Conservation (phyloP, 2,888 invertebrate genomes). For the Orthonevra nobilis region DNA sequence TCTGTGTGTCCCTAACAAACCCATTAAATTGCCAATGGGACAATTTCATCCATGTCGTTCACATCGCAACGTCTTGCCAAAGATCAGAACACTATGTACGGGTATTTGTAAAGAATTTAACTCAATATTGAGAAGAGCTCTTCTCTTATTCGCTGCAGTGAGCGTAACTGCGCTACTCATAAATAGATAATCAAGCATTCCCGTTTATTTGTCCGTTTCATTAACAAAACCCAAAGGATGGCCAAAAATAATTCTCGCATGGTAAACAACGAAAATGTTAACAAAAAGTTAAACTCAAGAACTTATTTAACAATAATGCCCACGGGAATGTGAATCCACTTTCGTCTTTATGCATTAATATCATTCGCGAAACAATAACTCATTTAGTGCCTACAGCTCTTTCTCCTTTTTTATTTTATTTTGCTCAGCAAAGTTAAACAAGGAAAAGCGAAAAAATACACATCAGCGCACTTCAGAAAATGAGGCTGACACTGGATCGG, state of each 20-base stretch:
- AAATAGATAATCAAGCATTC: slow-evolving; percentile 12
- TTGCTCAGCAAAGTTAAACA: slow-evolving; percentile 20
- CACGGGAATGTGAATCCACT: slow-evolving; percentile 35
- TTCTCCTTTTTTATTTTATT: background rate
- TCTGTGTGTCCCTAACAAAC: slow-evolving; percentile 1
- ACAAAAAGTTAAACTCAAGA: background rate
- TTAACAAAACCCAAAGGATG: slow-evolving; percentile 27
- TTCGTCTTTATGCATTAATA: slow-evolving; percentile 23
- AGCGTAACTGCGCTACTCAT: slow-evolving; percentile 25
- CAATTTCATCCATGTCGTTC: background rate
- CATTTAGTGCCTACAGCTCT: slow-evolving; percentile 11
- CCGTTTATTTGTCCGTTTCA: slow-evolving; percentile 11
- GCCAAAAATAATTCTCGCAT: slow-evolving; percentile 22
- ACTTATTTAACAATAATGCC: slow-evolving; percentile 38
- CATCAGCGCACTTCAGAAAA: no score
- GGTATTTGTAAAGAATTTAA: slow-evolving; percentile 6
- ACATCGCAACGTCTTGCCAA: background rate
- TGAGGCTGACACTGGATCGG: no score
- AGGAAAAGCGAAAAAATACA: no score
- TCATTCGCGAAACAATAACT: slow-evolving; percentile 39
- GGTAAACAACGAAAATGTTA: background rate
- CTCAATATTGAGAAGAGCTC: slow-evolving; percentile 20
- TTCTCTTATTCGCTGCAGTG: slow-evolving; percentile 25
- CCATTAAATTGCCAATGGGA: slow-evolving; percentile 8
- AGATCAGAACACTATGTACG: slow-evolving; percentile 16